Conservation (phyloP, 2,113 vertebrate genomes). For the Sinocyclocheilus anshuiensis region DNA sequence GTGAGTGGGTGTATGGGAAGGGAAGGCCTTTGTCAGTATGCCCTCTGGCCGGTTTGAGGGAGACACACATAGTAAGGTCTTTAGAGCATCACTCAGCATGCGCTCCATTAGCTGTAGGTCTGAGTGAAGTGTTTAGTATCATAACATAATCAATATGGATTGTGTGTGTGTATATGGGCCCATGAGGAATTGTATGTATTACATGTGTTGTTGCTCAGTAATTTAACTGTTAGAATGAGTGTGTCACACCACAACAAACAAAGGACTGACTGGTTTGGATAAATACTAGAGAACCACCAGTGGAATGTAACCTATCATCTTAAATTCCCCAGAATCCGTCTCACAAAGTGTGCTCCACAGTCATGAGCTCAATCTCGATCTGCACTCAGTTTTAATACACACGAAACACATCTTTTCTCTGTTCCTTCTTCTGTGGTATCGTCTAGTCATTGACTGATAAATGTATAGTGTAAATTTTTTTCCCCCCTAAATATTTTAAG, state of each 20-base stretch:
- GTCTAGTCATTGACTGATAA: neutral
- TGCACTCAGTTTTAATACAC: neutral
- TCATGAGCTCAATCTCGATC: neutral
- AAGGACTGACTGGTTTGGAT: neutral
- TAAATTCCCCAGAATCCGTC: neutral
- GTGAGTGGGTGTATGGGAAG: constrained; percentile 44
- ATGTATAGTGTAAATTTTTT: too few species aligned
- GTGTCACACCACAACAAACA: constrained; percentile 1
- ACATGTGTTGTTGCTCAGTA: neutral
- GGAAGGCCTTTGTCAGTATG: constrained; percentile 39
- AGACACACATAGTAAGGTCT: constrained; percentile 26
- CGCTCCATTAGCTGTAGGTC: constrained; percentile 44
- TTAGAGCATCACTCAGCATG: constrained; percentile 51
- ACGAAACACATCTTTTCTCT: neutral
- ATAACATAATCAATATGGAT: constrained; percentile 24
- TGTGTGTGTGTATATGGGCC: constrained; percentile 11
- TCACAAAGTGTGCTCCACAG: neutral
- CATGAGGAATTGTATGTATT: neutral
- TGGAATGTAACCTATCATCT: constrained; percentile 46
- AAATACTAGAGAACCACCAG: neutral
- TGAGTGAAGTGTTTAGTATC: constrained; percentile 39
- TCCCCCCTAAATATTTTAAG: neutral
- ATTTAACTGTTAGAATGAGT: constrained; percentile 13
- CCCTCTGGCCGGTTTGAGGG: constrained; percentile 30
- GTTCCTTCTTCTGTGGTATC: neutral